These are phyloP conservation scores for Tinea semifulvella DNA, from an alignment of 2,888 invertebrate species.

Conservation along the genomic window DNA sequence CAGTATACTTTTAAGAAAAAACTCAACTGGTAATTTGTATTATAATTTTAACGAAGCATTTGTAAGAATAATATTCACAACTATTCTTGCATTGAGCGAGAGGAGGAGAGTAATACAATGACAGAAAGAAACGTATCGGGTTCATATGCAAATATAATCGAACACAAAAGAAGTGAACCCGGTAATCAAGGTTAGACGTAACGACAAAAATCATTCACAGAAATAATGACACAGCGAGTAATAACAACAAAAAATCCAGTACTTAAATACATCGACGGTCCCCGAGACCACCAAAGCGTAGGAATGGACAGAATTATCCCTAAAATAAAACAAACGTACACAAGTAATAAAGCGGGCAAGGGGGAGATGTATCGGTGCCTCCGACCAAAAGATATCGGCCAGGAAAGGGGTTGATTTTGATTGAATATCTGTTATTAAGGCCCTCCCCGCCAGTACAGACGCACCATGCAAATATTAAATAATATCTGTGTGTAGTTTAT, in stretches of 20 bases:
- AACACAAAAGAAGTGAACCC: constrained; percentile 16
- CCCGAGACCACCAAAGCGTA: constrained; percentile 8
- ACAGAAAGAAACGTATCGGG: constrained; percentile 11
- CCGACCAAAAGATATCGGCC: constrained; percentile 54
- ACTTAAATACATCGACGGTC: constrained; percentile 7
- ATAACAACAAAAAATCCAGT: constrained; percentile 4
- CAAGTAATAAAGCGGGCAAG: constrained; percentile 22
- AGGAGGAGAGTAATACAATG: constrained; percentile 8
- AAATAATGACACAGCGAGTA: constrained; percentile 14
- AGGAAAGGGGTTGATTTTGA: constrained; percentile 62
- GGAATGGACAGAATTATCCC: constrained; percentile 17
- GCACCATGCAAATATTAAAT: constrained; percentile 46
- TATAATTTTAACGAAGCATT: no score
- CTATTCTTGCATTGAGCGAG: neutral
- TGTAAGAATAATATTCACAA: no score
- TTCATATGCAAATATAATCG: constrained; percentile 16
- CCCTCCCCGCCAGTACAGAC: constrained; percentile 48
- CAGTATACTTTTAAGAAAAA: no score
- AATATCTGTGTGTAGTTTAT: constrained; percentile 59
- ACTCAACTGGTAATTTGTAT: no score
- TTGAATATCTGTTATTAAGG: constrained; percentile 67
- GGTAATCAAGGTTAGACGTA: constrained; percentile 12
- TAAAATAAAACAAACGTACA: constrained; percentile 38
- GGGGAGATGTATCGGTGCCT: constrained; percentile 44
- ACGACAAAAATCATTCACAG: constrained; percentile 16